Evolutionary conservation across 2,113 vertebrate species (phyloP), one percentile per base, ranked within the genome.

Genomic region (Oenanthe melanoleuca): DNA sequence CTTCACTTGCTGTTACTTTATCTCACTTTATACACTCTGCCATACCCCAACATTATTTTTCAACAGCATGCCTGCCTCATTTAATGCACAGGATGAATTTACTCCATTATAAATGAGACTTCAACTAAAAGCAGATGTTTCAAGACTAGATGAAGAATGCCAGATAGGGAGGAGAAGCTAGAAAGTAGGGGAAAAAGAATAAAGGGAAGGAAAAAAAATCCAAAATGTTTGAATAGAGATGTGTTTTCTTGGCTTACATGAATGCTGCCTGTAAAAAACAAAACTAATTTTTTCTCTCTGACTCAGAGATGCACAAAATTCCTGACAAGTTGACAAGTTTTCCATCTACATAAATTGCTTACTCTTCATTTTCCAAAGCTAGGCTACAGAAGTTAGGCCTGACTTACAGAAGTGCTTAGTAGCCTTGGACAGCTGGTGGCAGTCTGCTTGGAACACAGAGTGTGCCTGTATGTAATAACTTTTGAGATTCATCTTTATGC

Each of bases 151-250:
- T 20, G 26, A 72, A 55, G 15, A 71, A 81, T 49, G n/a, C 7
- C 47, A 92, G 42, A 24, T 18, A 59, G 67, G 37, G 3, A 61
- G 37, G 50, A 85, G 45, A 61, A 74, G 42, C 28, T 79, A 42
- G 4, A 69, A 80, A 72, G 18, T 3, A 45, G 37, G 2, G 14
- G 20, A 0, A 4, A 34, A 11, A 40, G 2, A 22, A 33, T 14
- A 37, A 64, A 56, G 15, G 16, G 22, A 49, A 33, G 24, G 9
- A 22, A 55, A 64, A n/a, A 72, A 64, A 14, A 0, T 4, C 15
- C 14, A 37, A 33, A 17, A 23, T 59, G 22, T 29, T 72, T n/a
- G 37, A 61, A 25, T 52, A 61, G 25, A 79, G 10, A 26, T 25
- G 17, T 14, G 15, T 77, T 80, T 86, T 45, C 47, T 60, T 5